phyloP scores from a whole-genome alignment of 2,113 vertebrate species.

The Cyanoderma ruficeps region DNA sequence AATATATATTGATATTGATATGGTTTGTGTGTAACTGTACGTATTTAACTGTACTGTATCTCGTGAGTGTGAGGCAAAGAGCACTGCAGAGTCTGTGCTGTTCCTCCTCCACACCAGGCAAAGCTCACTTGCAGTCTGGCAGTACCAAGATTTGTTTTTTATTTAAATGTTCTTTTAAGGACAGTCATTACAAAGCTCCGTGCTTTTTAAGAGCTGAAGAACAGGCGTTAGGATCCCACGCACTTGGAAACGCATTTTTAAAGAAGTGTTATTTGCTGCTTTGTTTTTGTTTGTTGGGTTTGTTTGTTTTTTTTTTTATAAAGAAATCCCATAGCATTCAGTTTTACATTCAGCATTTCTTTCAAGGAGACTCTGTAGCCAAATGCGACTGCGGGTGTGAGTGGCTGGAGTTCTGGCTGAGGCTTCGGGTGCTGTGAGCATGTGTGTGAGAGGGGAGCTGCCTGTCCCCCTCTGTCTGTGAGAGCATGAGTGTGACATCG shows the following conservation, averaged over 20 bases:
- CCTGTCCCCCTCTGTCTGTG: neutral
- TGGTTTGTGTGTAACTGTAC: conserved; percentile 59
- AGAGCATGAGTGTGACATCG: neutral
- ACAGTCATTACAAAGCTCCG: neutral
- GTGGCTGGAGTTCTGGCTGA: neutral
- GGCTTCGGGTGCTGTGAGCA: neutral
- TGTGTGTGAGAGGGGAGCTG: neutral
- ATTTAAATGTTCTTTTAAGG: conserved; percentile 63
- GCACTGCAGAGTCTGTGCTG: conserved; percentile 34
- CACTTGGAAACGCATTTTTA: conserved; percentile 11
- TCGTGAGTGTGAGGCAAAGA: conserved; percentile 36
- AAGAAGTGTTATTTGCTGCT: conserved; percentile 50
- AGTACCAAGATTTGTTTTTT: neutral
- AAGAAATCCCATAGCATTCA: conserved; percentile 15
- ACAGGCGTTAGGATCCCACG: conserved; percentile 7
- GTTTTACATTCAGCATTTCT: conserved; percentile 59
- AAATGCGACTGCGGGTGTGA: neutral
- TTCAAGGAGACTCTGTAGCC: conserved; percentile 41
- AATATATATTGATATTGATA: conserved; percentile 55
- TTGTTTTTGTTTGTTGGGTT: neutral
- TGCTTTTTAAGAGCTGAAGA: conserved; percentile 50
- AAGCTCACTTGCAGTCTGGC: conserved; percentile 31
- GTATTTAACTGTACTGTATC: conserved; percentile 69
- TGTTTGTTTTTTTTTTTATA: neutral
- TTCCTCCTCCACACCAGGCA: conserved; percentile 37